phyloP scores from a whole-genome alignment of 2,797 vertebrate species.

The Alfaro cultratus region DNA sequence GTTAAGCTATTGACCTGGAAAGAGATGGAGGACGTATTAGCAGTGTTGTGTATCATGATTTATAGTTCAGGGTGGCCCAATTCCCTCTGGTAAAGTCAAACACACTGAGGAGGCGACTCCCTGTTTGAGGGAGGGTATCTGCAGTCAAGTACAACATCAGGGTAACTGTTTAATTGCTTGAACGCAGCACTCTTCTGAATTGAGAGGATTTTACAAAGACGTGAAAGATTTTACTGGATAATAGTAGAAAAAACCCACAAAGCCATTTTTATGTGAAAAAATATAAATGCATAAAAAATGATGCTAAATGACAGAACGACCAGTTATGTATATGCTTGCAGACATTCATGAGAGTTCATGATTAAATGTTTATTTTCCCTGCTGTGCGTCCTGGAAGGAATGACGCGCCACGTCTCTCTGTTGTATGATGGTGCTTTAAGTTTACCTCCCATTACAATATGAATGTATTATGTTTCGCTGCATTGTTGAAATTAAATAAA shows the following conservation, averaged over 20 bases:
- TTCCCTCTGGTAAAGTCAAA: constrained; percentile 25
- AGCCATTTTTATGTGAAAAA: neutral
- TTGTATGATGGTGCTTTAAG: too few species aligned
- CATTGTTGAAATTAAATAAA: too few species aligned
- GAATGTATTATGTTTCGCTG: too few species aligned
- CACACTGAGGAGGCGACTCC: constrained; percentile 20
- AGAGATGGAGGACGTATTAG: constrained; percentile 50
- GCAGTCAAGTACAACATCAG: neutral
- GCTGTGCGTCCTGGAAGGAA: too few species aligned
- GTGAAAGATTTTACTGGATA: neutral
- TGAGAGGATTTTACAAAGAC: neutral
- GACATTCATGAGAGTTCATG: too few species aligned
- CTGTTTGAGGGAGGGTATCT: constrained; percentile 11
- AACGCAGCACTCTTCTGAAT: neutral
- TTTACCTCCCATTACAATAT: too few species aligned
- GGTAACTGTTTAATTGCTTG: neutral
- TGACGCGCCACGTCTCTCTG: too few species aligned
- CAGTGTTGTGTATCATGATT: constrained; percentile 40
- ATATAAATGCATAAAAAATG: constrained; percentile 17
- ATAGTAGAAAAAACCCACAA: neutral
- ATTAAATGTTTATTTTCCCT: too few species aligned
- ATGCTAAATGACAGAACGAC: constrained; percentile 41
- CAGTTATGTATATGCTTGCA: constrained; percentile 30
- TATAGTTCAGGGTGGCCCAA: constrained; percentile 44
- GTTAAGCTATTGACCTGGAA: constrained; percentile 61